Base-by-base conservation (phyloP, 2,113 vertebrate genomes). In the Bungarus multicinctus region DNA sequence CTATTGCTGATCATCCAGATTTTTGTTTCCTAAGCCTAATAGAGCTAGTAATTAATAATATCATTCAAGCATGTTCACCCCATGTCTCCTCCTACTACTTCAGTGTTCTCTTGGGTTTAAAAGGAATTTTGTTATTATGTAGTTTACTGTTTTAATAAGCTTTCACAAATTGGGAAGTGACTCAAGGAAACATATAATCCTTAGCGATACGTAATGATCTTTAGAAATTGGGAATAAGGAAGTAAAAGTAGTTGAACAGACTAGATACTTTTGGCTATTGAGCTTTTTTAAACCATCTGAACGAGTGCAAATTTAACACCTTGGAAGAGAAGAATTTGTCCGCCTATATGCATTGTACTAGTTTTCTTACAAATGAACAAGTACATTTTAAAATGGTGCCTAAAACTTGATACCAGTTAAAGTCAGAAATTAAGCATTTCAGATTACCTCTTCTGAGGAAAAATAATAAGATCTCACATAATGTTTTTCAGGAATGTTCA, bases 161-260 rank as follows among this genome's bases (percentile, higher is more conserved):
- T 57, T 18, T 58, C 52, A 34, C 16, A 93, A 91, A 87, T 90
- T 94, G 22, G 91, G 18, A 39, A 90, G 57, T 90, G 90, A 90
- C 0, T 8, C 11, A 89, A 58, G 90, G 50, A 93, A 22, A 1
- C 2, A 87, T 60, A 45, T 91, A 22, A 43, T n/a, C 5, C 14
- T 74, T 74, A 74, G 23, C 25, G 50, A 86, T 4, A 85, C 1
- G 4, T 23, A 86, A 20, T 25, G 23, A 87, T 47, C 47, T 30
- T 52, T 27, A 87, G 27, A 87, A 30, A 27, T 30, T 50, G 47
- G 47, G 16, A 52, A 52, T 50, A 30, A 52, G 39, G 39, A 43
- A 43, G 5, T 23, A 10, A 43, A 85, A 85, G 10, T 52, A 12
- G 12, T 47, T 87, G 47, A 50, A 30, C 12, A 30, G 4, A 50